These are phyloP conservation scores for Drosophila acutilabella DNA, from an alignment of 2,888 invertebrate genomes.

Conservation along the genomic window DNA sequence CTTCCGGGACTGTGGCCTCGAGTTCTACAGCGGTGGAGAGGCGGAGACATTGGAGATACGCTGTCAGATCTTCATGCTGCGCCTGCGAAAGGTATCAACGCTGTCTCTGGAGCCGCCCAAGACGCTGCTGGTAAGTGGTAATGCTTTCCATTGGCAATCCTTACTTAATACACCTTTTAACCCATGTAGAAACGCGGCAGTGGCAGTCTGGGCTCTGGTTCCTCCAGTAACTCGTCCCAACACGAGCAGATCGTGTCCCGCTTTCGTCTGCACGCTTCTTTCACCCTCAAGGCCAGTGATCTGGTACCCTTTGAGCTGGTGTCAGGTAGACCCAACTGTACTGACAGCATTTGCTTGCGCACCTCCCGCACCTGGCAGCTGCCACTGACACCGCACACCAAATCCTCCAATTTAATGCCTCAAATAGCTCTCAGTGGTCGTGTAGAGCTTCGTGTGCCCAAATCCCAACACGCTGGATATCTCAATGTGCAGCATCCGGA, in stretches of 20 bases:
- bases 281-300: conserved; percentile 68
- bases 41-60: conserved; percentile 81
- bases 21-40: conserved; percentile 70
- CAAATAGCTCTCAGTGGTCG: conserved; percentile 75
- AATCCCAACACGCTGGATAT: conserved; percentile 84
- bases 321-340: conserved; percentile 43
- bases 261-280: conserved; percentile 83
- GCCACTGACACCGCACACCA: conserved; percentile 62
- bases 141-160: neutral
- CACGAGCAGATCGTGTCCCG: conserved; percentile 80
- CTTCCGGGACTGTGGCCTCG: conserved; percentile 82
- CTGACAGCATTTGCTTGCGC: conserved; percentile 73
- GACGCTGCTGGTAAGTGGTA: conserved; percentile 49
- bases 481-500: conserved; percentile 86
- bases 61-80: conserved; percentile 85
- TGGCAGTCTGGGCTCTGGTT: conserved; percentile 53
- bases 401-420: conserved; percentile 76
- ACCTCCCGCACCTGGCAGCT: conserved; percentile 66
- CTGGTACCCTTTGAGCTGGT: conserved; percentile 80
- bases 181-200: conserved; percentile 52
- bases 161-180: neutral
- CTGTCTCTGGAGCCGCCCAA: conserved; percentile 66
- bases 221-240: conserved; percentile 59
- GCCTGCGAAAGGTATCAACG: conserved; percentile 83
- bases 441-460: conserved; percentile 74